Evolutionary conservation across 1,140 invertebrate genomes (phyloP).

Genomic region (Lutraria rhynchaena): DNA sequence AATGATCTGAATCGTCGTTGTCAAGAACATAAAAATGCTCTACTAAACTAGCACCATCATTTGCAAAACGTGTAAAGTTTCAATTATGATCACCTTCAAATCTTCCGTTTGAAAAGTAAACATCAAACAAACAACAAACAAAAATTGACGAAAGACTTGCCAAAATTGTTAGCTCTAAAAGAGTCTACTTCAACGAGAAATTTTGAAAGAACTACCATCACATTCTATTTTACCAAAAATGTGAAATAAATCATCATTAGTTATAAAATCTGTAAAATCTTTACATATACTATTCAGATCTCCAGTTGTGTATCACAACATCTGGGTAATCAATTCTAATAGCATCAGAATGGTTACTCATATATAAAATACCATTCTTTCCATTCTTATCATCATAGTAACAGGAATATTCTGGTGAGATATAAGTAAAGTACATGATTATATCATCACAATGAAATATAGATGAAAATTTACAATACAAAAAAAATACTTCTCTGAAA

Average conservation of each 20-base stretch:
- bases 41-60: slow-evolving; percentile 41
- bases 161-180: slow-evolving; percentile 16
- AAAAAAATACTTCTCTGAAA: too few relatives aligned
- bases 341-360: slow-evolving; percentile 3
- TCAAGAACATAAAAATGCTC: slow-evolving; percentile 40
- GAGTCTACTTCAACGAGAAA: slow-evolving; percentile 8
- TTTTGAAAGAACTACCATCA: slow-evolving; percentile 26
- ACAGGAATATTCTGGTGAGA: too few relatives aligned
- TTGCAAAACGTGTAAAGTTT: slow-evolving; percentile 29
- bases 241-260: slow-evolving; percentile 21
- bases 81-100: slow-evolving; percentile 11
- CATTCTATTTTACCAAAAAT: slow-evolving; percentile 19
- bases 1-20: slow-evolving; percentile 43
- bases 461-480: too few relatives aligned
- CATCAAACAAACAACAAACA: slow-evolving; percentile 43
- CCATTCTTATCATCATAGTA: background rate
- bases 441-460: too few relatives aligned
- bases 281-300: slow-evolving; percentile 28
- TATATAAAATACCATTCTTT: slow-evolving; percentile 1
- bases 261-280: slow-evolving; percentile 29
- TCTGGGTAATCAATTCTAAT: slow-evolving; percentile 16
- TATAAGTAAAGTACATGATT: too few relatives aligned
- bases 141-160: slow-evolving; percentile 21
- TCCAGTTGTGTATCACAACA: background rate
- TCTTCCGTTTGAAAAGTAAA: slow-evolving; percentile 32